Base-by-base conservation (phyloP, 2,113 vertebrate genomes). In the Cinclus mexicanus region DNA sequence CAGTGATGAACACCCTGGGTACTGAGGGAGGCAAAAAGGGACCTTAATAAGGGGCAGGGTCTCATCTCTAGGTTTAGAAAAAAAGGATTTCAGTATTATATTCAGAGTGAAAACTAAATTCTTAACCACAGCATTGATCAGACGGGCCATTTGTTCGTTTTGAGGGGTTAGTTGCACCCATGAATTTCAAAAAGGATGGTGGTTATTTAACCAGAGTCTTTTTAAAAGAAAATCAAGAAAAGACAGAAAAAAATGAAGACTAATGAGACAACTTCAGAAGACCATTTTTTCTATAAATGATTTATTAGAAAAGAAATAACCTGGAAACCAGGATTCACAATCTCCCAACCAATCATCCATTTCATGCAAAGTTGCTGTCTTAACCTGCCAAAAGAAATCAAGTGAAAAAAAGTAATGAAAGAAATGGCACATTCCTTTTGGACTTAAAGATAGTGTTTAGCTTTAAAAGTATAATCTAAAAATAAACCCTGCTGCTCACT, bases 321-420 rank as follows among this genome's bases (percentile, higher is more conserved):
- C 77, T 84, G 94, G 90, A 90, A 96, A 87, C 90, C 79, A 92
- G 83, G 94, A 95, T 87, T 95, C 67, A 76, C 76, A 95, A 39
- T 93, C 89, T 95, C 72, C 87, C 46, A 96, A 44, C 95, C 94
- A 96, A 93, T 84, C 91, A 95, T 90, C 80, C 70, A 93, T 93
- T 96, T 93, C 94, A 95, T 95, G 56, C 87, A 86, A 90, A 95
- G 84, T 68, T 93, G 83, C 89, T 97, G 94, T 87, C 91, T 88
- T 94, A 95, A 95, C 95, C 90, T 96, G 93, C 85, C 94, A 96
- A 46, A 87, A 87, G 93, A 95, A 95, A 97, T 97, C 77, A 97
- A 96, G 69, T 92, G 94, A 76, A 95, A 90, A 97, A 96, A 89
- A 89, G 53, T 97, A 95, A 94, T 94, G 95, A 96, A 95, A 87